Conservation (phyloP, 2,113 vertebrate species). For the Podarcis muralis region DNA sequence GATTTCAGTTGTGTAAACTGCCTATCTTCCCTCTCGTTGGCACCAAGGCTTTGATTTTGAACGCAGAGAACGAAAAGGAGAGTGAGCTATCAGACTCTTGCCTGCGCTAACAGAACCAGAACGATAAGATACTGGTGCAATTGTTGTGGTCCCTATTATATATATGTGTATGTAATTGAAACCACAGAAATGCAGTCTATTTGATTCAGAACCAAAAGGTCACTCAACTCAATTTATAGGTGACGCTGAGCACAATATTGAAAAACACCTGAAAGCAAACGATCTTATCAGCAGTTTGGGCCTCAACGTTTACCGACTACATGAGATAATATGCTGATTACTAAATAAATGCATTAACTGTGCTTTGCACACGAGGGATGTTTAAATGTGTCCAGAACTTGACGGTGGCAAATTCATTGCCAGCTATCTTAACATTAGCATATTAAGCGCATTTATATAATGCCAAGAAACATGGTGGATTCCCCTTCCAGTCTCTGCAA, state of each 20-base stretch:
- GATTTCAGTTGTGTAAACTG: slow-evolving; percentile 62
- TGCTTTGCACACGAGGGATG: slow-evolving; percentile 33
- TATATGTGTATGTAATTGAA: slow-evolving; percentile 75
- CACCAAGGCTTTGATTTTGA: slow-evolving; percentile 60
- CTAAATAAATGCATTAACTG: slow-evolving; percentile 84
- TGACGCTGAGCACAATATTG: slow-evolving; percentile 76
- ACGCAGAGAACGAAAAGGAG: slow-evolving; percentile 45
- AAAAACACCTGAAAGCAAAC: slow-evolving; percentile 88
- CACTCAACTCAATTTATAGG: slow-evolving; percentile 88
- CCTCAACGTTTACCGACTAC: slow-evolving; percentile 78
- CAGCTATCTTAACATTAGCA: slow-evolving; percentile 43
- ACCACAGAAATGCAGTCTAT: slow-evolving; percentile 86
- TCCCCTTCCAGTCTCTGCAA: background rate
- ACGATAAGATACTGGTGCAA: slow-evolving; percentile 62
- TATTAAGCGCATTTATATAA: background rate
- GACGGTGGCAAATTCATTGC: slow-evolving; percentile 67
- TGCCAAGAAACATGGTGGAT: rapidly evolving
- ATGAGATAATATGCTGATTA: slow-evolving; percentile 87
- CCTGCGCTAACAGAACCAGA: slow-evolving; percentile 54
- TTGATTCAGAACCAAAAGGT: slow-evolving; percentile 88
- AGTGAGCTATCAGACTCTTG: slow-evolving; percentile 31
- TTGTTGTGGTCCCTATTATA: slow-evolving; percentile 46
- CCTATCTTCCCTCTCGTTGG: slow-evolving; percentile 59
- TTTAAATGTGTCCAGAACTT: slow-evolving; percentile 60
- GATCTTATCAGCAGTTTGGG: slow-evolving; percentile 81